Evolutionary conservation across 1,140 invertebrate species (phyloP), one percentile per base, ranked within the genome.

Genomic region (Heterodera carotae): DNA sequence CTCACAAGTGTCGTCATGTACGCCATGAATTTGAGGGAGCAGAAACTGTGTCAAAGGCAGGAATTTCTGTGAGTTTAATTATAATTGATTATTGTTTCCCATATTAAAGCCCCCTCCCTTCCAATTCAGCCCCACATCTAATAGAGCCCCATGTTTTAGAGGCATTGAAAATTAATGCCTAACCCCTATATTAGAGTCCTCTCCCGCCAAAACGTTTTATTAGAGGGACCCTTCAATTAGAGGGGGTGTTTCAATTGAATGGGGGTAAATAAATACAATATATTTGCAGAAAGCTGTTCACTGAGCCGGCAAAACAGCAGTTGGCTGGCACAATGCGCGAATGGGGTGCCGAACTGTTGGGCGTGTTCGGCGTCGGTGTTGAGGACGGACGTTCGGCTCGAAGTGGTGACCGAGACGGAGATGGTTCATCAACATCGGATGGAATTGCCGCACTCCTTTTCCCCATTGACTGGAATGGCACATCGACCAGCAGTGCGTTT

Each of bases 21-120:
- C 69, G 77, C 85, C 7, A 64, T 78, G 3, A 87, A 86, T 79
- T 81, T 81, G 2, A 70, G 64, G 6, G 85, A 77, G 6, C 82
- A 86, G 68, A 81, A 80, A 33, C 76, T 86, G 66, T 86, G 85
- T 56, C 76, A 75, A 59, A 87, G 82, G 59, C 81, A 86, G 64
- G 85, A 86, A 48, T 81, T 86, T 34, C 84, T 68, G 83, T 84
- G 70, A 53, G 76, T 48, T 29, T 80, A 43, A 69, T n/a, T 62
- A 80, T 27, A 39, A n/a, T 74, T 29, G 25, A 6, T 22, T 31
- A 64, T n/a, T 56, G n/a, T n/a, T n/a, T n/a, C n/a, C n/a, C n/a
- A n/a, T n/a, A n/a, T n/a, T n/a, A n/a, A n/a, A n/a, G n/a, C n/a
- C n/a, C n/a, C n/a, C n/a, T n/a, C n/a, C n/a, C n/a, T n/a, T n/a